phyloP scores from a whole-genome alignment of 2,888 invertebrate species.

The Disparrhopalites patrizii region DNA sequence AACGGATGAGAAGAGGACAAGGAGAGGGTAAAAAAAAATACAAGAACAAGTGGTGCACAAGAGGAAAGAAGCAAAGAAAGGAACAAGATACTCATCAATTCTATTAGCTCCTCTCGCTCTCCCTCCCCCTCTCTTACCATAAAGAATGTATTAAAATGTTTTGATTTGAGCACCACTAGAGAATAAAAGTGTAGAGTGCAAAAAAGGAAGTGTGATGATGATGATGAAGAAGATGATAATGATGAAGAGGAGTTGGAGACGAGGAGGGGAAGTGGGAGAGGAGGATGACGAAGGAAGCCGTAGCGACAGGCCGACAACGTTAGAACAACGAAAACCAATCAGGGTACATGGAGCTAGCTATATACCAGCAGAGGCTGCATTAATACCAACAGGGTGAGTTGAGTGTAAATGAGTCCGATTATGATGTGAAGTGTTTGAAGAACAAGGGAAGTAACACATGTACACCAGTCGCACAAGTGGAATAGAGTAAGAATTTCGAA shows the following conservation, averaged over 20 bases:
- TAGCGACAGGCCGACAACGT: no score
- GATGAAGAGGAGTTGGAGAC: no score
- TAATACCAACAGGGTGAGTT: not conserved
- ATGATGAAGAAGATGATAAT: no score
- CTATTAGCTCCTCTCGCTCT: no score
- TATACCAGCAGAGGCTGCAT: not conserved
- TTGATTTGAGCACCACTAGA: not conserved
- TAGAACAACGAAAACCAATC: not conserved
- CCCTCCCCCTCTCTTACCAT: no score
- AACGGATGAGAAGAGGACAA: not conserved
- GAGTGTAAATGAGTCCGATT: slow-evolving; percentile 35
- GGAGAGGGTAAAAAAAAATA: no score
- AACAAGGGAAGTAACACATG: not conserved
- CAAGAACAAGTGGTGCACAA: no score
- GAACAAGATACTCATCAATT: not conserved
- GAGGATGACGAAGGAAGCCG: no score
- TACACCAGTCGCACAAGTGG: slow-evolving; percentile 14
- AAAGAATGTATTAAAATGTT: slow-evolving; percentile 6
- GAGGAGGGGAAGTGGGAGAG: no score
- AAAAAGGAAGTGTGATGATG: not conserved
- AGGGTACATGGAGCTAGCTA: not conserved
- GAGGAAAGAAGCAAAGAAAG: no score
- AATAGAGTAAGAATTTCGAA: slow-evolving; percentile 17
- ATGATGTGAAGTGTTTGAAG: slow-evolving; percentile 34
- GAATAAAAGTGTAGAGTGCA: not conserved